phyloP scores from a whole-genome alignment of 2,113 vertebrate genomes.

The Gulo gulo region DNA sequence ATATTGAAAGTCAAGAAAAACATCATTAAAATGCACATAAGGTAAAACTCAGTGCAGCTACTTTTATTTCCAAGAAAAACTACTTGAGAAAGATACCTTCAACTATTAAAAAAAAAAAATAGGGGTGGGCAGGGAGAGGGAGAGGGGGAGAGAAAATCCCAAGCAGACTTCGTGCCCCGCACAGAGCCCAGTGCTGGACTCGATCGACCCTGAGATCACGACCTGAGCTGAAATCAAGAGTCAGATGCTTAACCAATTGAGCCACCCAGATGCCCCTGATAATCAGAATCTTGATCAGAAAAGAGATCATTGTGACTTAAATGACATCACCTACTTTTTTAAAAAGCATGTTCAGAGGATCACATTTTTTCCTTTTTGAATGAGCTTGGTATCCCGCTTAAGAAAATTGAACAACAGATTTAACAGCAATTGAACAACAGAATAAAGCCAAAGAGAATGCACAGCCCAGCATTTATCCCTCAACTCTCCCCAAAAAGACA shows the following conservation, averaged over 20 bases:
- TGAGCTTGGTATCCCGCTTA: background rate
- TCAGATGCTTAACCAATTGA: background rate
- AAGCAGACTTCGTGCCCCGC: background rate
- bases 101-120: background rate
- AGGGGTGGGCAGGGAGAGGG: background rate
- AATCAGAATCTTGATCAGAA: constrained; percentile 22
- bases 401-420: background rate
- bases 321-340: background rate
- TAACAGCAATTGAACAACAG: background rate
- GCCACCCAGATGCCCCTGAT: background rate
- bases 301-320: background rate
- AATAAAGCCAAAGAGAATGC: background rate
- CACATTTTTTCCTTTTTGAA: background rate
- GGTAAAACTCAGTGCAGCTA: background rate
- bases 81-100: constrained; percentile 3
- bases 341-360: background rate
- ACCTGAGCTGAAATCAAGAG: background rate
- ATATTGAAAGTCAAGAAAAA: constrained; percentile 36
- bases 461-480: background rate
- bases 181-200: background rate
- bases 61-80: constrained; percentile 21
- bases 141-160: background rate
- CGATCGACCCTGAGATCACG: background rate
- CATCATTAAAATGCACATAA: background rate
- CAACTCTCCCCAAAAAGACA: background rate